A percentile compares a stretch with the other conserved stretches of the same genome.
These are phyloP conservation scores for Archegozetes longisetosus DNA, from an alignment of 1,140 invertebrate species.

Conservation along the genomic window DNA sequence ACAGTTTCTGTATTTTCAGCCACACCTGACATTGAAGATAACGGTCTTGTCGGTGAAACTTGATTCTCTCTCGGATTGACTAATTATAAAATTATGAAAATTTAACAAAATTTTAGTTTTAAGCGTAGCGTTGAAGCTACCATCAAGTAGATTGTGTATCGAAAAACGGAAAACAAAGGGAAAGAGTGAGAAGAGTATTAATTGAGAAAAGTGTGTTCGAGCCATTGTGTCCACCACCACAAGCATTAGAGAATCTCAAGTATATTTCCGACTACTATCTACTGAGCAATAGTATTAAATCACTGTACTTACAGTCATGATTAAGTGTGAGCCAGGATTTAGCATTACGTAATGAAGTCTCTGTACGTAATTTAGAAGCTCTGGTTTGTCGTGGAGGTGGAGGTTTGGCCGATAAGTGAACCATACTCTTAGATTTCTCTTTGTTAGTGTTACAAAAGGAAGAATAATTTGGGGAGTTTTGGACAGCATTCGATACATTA, in stretches of 20 bases:
- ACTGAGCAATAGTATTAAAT: not conserved
- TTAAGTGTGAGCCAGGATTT: not conserved
- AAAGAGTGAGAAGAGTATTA: not conserved
- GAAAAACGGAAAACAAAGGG: not conserved
- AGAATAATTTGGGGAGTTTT: not conserved
- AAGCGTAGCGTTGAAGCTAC: too few relatives aligned
- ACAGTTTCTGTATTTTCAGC: constrained; percentile 1
- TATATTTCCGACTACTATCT: too few relatives aligned
- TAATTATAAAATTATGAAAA: too few relatives aligned
- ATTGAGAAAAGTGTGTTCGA: not conserved
- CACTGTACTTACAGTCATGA: not conserved
- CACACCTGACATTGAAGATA: constrained; percentile 1
- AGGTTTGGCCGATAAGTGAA: not conserved
- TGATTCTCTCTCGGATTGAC: not conserved
- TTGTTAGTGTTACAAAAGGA: not conserved
- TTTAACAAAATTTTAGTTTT: too few relatives aligned
- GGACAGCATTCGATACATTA: not conserved
- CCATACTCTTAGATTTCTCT: not conserved
- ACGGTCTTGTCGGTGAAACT: not conserved
- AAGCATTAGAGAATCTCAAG: too few relatives aligned
- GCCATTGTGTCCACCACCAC: not conserved
- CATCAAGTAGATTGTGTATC: too few relatives aligned
- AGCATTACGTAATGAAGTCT: not conserved
- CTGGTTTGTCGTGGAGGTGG: not conserved
- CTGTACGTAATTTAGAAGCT: not conserved